phyloP scores from a whole-genome alignment of 2,888 invertebrate genomes.

The Drosophila crucigera region DNA sequence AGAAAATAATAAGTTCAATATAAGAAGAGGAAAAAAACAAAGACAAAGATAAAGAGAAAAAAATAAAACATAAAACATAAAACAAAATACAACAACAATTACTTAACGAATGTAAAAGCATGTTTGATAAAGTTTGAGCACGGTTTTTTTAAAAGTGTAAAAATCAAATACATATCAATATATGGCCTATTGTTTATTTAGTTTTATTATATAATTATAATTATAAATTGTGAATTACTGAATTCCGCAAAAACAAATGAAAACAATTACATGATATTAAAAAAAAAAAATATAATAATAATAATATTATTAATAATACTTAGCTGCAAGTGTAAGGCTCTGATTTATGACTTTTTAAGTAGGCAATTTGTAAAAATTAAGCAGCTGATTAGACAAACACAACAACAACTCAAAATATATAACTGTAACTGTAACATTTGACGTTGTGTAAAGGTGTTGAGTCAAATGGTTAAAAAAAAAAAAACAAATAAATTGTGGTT shows the following conservation, averaged over 20 bases:
- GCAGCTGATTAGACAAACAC: constrained; percentile 43
- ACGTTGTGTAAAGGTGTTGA: constrained; percentile 38
- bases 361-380: constrained; percentile 76
- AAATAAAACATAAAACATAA: constrained; percentile 6
- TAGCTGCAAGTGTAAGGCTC: constrained; percentile 62
- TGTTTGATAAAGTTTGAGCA: constrained; percentile 64
- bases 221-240: constrained; percentile 37
- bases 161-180: constrained; percentile 85
- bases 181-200: constrained; percentile 84
- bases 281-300: constrained; percentile 8
- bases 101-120: constrained; percentile 46
- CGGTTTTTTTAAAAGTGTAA: constrained; percentile 82
- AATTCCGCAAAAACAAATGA: constrained; percentile 9
- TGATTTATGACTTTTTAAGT: constrained; percentile 77
- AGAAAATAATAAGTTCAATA: constrained; percentile 31
- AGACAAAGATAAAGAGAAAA: constrained; percentile 2
- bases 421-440: constrained; percentile 40
- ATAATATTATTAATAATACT: constrained; percentile 32
- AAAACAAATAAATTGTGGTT: constrained; percentile 73
- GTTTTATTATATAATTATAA: constrained; percentile 66
- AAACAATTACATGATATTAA: not conserved
- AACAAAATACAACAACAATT: constrained; percentile 30
- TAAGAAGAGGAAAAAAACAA: constrained; percentile 4
- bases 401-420: constrained; percentile 24
- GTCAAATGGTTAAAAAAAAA: constrained; percentile 23